phyloP scores from a whole-genome alignment of 2,797 vertebrate genomes.

The Todus mexicanus region DNA sequence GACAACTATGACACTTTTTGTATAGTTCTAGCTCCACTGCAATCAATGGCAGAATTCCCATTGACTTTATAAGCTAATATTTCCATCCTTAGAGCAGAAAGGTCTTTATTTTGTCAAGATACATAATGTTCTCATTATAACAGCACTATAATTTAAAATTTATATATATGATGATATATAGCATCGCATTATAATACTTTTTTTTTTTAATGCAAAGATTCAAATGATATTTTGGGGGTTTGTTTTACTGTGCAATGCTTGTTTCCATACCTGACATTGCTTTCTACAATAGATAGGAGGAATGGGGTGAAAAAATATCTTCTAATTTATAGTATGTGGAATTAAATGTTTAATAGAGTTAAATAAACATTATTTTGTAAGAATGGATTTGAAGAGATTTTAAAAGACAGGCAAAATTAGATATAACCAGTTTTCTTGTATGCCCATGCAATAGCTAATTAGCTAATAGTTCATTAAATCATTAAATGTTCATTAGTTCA shows the following conservation, averaged over 20 bases:
- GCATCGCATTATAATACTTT: background rate
- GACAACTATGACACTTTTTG: background rate
- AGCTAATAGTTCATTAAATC: background rate
- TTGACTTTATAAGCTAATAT: background rate
- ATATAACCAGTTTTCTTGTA: background rate
- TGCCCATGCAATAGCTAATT: background rate
- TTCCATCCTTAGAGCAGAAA: background rate
- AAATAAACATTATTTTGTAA: background rate
- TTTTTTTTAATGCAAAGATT: background rate
- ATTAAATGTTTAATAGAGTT: too few species aligned
- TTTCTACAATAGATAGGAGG: background rate
- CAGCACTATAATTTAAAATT: background rate
- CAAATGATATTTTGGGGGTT: background rate
- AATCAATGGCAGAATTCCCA: background rate
- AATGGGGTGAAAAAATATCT: background rate
- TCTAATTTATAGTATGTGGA: background rate
- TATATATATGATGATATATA: background rate
- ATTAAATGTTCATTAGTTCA: too few species aligned
- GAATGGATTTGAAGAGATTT: background rate
- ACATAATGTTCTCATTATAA: background rate
- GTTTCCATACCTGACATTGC: background rate
- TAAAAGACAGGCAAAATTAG: background rate
- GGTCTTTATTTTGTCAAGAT: background rate
- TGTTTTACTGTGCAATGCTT: background rate
- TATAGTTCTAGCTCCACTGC: background rate